Conservation (phyloP, 1,140 invertebrate genomes). For the Probaryconus sp. region DNA sequence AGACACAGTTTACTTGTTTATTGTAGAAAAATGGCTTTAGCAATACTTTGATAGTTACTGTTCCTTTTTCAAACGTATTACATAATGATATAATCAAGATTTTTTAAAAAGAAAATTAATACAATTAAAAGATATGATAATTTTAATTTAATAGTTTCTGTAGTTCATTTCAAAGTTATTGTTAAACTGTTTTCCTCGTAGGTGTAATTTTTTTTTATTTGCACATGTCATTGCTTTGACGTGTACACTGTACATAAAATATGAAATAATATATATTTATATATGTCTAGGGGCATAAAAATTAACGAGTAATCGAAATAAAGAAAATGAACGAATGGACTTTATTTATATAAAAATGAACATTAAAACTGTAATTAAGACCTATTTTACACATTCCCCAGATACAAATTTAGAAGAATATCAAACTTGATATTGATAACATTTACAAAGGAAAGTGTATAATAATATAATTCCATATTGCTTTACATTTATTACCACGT, state of each 20-base stretch:
- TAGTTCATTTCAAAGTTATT: too few relatives aligned
- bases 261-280: constrained; percentile 33
- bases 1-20: too few relatives aligned
- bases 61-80: too few relatives aligned
- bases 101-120: too few relatives aligned
- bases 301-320: neutral
- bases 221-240: constrained; percentile 34
- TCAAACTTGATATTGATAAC: neutral
- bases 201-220: constrained; percentile 18
- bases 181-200: neutral
- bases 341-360: too few relatives aligned
- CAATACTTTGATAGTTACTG: too few relatives aligned
- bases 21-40: too few relatives aligned
- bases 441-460: constrained; percentile 6
- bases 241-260: constrained; percentile 29
- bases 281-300: constrained; percentile 9
- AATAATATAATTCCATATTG: constrained; percentile 1
- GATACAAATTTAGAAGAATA: neutral
- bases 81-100: too few relatives aligned
- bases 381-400: constrained; percentile 13
- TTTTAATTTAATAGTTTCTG: too few relatives aligned
- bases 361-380: neutral
- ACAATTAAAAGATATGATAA: too few relatives aligned
- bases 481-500: constrained; percentile 10
- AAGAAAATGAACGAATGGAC: too few relatives aligned